A percentile compares a stretch with the other conserved stretches of the same genome.
Evolutionary conservation across 2,888 invertebrate species (phyloP).

Genomic region (Julus scanicus): DNA sequence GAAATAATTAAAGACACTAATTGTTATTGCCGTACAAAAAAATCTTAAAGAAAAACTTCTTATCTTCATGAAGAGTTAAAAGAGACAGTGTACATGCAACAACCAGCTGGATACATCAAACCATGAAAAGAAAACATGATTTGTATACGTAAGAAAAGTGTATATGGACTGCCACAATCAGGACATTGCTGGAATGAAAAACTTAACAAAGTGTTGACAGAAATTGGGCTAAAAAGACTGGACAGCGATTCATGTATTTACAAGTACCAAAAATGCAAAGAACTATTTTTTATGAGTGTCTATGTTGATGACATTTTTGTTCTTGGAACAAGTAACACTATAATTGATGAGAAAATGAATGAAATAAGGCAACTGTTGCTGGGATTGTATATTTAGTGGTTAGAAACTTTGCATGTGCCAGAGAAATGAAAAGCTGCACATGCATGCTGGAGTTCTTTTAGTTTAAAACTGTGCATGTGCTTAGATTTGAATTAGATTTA

Average conservation of each 20-base stretch:
- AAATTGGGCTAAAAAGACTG: neutral
- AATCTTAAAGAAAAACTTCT: constrained; percentile 53
- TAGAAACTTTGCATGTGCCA: no score
- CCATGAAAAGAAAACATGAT: constrained; percentile 51
- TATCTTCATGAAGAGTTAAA: constrained; percentile 57
- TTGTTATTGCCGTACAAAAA: constrained; percentile 54
- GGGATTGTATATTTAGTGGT: no score
- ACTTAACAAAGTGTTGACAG: constrained; percentile 45
- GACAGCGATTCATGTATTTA: constrained; percentile 15
- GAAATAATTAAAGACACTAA: constrained; percentile 39
- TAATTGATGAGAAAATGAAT: neutral
- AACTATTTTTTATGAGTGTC: constrained; percentile 11
- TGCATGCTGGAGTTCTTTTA: no score
- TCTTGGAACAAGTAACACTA: neutral
- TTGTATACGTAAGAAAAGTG: constrained; percentile 55
- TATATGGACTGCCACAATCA: constrained; percentile 59
- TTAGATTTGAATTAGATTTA: no score
- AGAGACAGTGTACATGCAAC: constrained; percentile 57
- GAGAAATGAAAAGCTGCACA: no score
- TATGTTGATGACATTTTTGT: constrained; percentile 27
- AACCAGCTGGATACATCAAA: constrained; percentile 56
- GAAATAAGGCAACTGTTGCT: neutral
- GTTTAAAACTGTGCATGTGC: no score
- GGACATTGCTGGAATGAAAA: constrained; percentile 56
- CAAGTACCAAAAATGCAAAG: neutral